phyloP scores from a whole-genome alignment of 2,113 vertebrate species.

The Colossoma macropomum region DNA sequence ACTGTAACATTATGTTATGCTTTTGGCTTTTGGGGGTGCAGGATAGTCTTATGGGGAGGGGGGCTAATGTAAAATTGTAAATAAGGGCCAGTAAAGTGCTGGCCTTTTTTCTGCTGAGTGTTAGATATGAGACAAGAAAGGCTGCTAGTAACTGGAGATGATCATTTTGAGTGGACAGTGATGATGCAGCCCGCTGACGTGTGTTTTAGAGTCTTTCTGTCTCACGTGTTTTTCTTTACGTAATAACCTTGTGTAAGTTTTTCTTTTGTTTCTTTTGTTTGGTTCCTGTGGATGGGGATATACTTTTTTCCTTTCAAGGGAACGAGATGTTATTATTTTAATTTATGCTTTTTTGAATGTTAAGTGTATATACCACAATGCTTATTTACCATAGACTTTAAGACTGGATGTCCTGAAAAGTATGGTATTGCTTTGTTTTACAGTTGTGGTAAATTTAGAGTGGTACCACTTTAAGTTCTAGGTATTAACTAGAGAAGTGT shows the following conservation, averaged over 20 bases:
- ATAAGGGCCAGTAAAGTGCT: background rate
- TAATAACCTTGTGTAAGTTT: conserved; percentile 62
- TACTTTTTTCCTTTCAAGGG: conserved; percentile 47
- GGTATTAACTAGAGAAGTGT: no score
- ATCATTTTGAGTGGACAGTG: background rate
- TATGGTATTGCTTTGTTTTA: no score
- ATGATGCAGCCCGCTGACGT: background rate
- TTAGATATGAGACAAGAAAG: background rate
- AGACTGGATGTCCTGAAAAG: conserved; percentile 31
- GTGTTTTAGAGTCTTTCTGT: conserved; percentile 21
- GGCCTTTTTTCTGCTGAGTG: background rate
- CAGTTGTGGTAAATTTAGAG: no score
- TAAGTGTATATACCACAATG: conserved; percentile 70
- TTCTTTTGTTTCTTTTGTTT: conserved; percentile 55
- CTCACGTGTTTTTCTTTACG: conserved; percentile 22
- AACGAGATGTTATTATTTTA: conserved; percentile 59
- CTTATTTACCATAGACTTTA: conserved; percentile 24
- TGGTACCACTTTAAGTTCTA: no score
- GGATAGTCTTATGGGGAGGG: background rate
- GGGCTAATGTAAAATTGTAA: conserved; percentile 23
- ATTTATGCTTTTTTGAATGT: conserved; percentile 66
- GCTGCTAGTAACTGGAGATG: background rate
- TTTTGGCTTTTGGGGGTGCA: background rate
- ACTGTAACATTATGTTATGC: conserved; percentile 24
- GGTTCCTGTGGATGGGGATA: conserved; percentile 57